Evolutionary conservation across 1,140 invertebrate genomes (phyloP).

Genomic region (Colletes latitarsis): DNA sequence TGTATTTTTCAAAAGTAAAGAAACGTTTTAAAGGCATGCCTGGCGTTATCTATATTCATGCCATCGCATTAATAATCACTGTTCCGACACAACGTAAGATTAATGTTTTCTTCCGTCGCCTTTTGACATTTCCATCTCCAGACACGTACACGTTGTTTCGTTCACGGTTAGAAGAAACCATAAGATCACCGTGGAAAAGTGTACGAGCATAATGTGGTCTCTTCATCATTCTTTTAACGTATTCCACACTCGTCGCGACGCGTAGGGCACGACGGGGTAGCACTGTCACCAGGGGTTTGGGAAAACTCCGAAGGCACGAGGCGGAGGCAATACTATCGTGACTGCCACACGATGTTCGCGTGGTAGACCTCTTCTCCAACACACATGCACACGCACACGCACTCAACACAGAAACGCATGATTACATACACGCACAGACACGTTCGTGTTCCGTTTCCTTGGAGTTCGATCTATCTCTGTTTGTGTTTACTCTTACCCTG

Average conservation of each 20-base stretch:
- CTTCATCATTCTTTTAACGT: constrained; percentile 73
- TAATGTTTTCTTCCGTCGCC: constrained; percentile 2
- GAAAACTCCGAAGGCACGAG: constrained; percentile 62
- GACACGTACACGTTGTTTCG: neutral
- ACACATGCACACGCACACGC: neutral
- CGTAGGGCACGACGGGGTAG: constrained; percentile 53
- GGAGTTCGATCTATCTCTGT: constrained; percentile 47
- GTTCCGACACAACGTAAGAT: neutral
- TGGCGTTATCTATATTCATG: too few relatives aligned
- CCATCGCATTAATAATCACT: neutral
- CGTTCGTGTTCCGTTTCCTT: constrained; percentile 33
- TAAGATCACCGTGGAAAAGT: constrained; percentile 27
- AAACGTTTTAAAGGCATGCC: too few relatives aligned
- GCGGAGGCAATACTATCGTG: constrained; percentile 65
- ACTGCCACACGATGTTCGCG: constrained; percentile 57
- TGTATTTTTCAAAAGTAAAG: too few relatives aligned
- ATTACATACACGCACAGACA: neutral
- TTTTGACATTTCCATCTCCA: neutral
- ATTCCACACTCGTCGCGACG: constrained; percentile 65
- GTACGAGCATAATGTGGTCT: constrained; percentile 58
- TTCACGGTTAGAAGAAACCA: neutral
- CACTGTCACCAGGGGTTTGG: constrained; percentile 59
- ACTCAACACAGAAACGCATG: neutral
- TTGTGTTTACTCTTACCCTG: constrained; percentile 62
- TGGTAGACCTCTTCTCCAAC: constrained; percentile 41